Conservation (phyloP, 2,113 vertebrate genomes). For the Nothocercus nigrocapillus region DNA sequence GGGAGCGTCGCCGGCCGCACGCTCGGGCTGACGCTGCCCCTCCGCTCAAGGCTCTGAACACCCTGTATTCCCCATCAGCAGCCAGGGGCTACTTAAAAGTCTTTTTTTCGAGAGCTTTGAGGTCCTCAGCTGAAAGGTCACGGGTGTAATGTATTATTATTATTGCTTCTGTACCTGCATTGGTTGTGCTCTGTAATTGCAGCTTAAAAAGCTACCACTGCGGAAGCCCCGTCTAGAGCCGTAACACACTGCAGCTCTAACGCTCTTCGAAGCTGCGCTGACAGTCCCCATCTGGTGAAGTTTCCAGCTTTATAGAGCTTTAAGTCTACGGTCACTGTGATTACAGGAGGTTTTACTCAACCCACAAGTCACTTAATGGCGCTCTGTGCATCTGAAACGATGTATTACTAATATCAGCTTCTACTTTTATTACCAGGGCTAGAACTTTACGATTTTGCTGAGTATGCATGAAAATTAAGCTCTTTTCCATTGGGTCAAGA, state of each 20-base stretch:
- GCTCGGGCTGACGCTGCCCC: neutral
- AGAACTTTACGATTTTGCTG: neutral
- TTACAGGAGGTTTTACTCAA: slow-evolving; percentile 46
- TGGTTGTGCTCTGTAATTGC: neutral
- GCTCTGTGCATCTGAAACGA: slow-evolving; percentile 5
- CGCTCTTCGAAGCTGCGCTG: neutral
- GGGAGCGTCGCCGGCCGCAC: fast-evolving
- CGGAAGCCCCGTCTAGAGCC: neutral
- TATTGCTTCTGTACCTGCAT: neutral
- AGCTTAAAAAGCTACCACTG: slow-evolving; percentile 14
- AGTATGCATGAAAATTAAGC: slow-evolving; percentile 44
- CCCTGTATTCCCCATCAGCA: neutral
- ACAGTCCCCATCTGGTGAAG: slow-evolving; percentile 11
- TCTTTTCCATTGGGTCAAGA: neutral
- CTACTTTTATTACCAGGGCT: slow-evolving; percentile 39
- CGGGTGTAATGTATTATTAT: neutral
- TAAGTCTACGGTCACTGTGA: neutral
- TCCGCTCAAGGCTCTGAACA: neutral
- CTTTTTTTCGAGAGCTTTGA: neutral
- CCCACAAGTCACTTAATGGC: slow-evolving; percentile 39
- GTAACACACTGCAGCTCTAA: neutral
- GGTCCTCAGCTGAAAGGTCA: neutral
- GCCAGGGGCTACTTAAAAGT: neutral
- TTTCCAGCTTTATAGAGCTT: slow-evolving; percentile 11
- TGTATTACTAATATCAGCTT: slow-evolving; percentile 36